A percentile compares a stretch with the other conserved stretches of the same genome.
Conservation (phyloP, 1,140 invertebrate genomes). For the Adoxophyes honmai region DNA sequence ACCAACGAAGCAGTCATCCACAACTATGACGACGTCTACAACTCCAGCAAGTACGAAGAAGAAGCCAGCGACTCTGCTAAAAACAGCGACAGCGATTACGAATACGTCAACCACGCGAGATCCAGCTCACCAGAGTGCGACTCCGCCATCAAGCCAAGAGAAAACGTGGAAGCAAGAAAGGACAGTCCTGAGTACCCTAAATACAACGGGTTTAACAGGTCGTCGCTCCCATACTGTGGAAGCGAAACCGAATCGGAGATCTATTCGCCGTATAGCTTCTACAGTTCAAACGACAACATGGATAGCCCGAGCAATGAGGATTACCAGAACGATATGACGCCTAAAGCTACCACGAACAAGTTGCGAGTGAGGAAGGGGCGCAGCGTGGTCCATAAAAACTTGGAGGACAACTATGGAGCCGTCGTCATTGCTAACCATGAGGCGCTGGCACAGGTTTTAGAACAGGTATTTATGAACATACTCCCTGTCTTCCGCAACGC, state of each 20-base stretch:
- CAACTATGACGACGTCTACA: constrained; percentile 74
- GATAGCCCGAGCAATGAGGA: constrained; percentile 65
- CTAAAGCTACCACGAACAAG: constrained; percentile 78
- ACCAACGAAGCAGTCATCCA: constrained; percentile 66
- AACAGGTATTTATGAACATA: constrained; percentile 84
- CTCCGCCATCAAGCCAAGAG: constrained; percentile 64
- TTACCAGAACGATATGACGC: constrained; percentile 64
- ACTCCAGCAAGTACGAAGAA: constrained; percentile 66
- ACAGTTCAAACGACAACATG: constrained; percentile 76
- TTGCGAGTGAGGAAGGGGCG: constrained; percentile 85
- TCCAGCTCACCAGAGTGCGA: constrained; percentile 83
- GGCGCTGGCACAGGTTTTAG: constrained; percentile 88
- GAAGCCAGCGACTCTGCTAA: constrained; percentile 68
- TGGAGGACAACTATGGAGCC: constrained; percentile 92
- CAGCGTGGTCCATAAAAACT: constrained; percentile 87
- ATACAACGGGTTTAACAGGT: constrained; percentile 60
- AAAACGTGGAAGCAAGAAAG: constrained; percentile 42
- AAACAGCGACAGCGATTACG: constrained; percentile 80
- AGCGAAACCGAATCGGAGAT: constrained; percentile 90
- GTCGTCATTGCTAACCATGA: constrained; percentile 93
- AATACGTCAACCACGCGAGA: constrained; percentile 78
- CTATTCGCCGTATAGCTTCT: constrained; percentile 88
- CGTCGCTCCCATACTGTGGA: constrained; percentile 86
- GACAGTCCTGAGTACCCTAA: constrained; percentile 51
- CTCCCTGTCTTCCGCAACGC: too few relatives aligned